Base-by-base conservation (phyloP, 2,888 invertebrate species). In the Timandra comae region DNA sequence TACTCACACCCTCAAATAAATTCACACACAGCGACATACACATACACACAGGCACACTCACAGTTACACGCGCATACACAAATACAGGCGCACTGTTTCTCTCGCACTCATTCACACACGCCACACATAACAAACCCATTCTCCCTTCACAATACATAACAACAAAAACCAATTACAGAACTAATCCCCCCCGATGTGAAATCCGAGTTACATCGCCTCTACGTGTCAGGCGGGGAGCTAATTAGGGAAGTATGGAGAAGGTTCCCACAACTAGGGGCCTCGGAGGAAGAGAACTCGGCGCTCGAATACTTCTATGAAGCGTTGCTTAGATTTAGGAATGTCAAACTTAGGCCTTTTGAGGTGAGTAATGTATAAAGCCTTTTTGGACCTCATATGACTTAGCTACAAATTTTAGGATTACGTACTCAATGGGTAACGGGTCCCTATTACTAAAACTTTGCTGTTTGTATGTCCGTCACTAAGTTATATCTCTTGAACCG, bases 191-290 rank as follows among this genome's bases (percentile, higher is more conserved):
- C 89, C 7, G 94, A 95, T 56, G 89, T 96, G 38, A 94, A 95
- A 62, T 89, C 89, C 26, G 98, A 98, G 61, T 84, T 98, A 7
- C 89, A 92, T 35, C 91, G 94, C 43, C 82, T 97, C 30, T 98
- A 98, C 80, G 87, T 93, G 30, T 94, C 96, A 1, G 87, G 94
- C 3, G 92, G 94, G 41, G 99, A 99, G 81, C 78, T 99, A 38
- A 81, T 98, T 7, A 90, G 95, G 38, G 98, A 98, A 77, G 95
- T 99, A 80, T 99, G 99, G 98, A 89, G 91, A 26, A 94, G 97
- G 70, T 98, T 99, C 85, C 94, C 94, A 20, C 91, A 92, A 19
- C 93, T 96, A 33, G 93, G 93, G 43, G 93, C 94, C 1, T 70
- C 88, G 0, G 91, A 91, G 0, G 87, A 91, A 52, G 96, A 95